Conservation (phyloP, 2,888 invertebrate genomes). For the Leptopilina syphax region DNA sequence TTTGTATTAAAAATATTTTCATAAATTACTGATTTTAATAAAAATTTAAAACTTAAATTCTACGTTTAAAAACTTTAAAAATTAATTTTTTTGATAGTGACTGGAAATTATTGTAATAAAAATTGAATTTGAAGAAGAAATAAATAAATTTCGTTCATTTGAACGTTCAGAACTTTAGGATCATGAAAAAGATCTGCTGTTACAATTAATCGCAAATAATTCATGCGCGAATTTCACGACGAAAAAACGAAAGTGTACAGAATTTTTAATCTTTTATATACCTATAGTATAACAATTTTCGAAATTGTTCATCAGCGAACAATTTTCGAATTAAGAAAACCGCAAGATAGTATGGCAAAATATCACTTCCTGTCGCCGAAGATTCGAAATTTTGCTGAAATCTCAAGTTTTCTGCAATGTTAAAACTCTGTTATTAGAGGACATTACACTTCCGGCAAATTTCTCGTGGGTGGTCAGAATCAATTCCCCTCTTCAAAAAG, state of each 20-base stretch:
- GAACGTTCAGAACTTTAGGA: no score
- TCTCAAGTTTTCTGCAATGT: conserved; percentile 45
- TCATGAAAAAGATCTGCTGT: no score
- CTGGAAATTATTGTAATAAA: no score
- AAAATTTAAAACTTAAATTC: no score
- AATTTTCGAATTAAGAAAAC: conserved; percentile 36
- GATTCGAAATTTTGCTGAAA: conserved; percentile 44
- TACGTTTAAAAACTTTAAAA: no score
- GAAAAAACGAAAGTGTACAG: background rate
- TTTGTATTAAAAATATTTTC: no score
- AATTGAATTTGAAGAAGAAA: no score
- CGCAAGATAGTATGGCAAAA: conserved; percentile 7
- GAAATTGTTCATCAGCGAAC: background rate
- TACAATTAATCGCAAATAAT: no score
- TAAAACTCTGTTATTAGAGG: conserved; percentile 55
- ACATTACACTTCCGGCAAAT: conserved; percentile 56
- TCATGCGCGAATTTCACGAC: no score
- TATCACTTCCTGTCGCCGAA: conserved; percentile 34
- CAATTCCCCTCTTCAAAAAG: conserved; percentile 6
- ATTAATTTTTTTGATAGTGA: no score
- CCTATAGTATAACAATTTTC: background rate
- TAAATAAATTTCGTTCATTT: no score
- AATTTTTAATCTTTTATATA: background rate
- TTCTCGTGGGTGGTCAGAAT: conserved; percentile 54
- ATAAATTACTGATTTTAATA: no score